phyloP scores from a whole-genome alignment of 2,888 invertebrate genomes.

The Lasioglossum marginatum region DNA sequence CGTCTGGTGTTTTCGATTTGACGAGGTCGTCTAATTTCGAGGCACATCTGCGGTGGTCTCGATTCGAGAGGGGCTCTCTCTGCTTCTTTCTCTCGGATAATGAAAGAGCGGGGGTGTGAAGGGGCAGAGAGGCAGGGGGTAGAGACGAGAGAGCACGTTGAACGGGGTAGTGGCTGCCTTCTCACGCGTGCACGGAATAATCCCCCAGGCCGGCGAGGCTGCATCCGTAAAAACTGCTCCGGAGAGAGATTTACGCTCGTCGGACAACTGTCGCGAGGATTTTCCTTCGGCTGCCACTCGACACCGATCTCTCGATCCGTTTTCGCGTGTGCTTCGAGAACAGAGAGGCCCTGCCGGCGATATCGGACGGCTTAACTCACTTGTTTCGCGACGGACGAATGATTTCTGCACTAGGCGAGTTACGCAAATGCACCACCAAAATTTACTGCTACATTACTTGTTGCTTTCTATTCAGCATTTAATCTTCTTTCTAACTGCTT shows the following conservation, averaged over 20 bases:
- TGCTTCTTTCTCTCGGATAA: constrained; percentile 65
- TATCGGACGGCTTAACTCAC: constrained; percentile 14
- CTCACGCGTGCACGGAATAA: constrained; percentile 73
- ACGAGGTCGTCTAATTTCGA: constrained; percentile 72
- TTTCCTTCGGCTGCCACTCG: constrained; percentile 46
- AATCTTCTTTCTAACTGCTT: not conserved
- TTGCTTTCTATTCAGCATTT: not conserved
- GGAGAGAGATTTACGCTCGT: constrained; percentile 65
- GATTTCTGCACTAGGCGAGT: constrained; percentile 33
- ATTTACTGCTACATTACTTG: not conserved
- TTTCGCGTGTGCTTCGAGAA: constrained; percentile 11
- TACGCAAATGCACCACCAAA: constrained; percentile 1
- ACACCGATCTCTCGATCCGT: constrained; percentile 40
- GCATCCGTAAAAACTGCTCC: constrained; percentile 61
- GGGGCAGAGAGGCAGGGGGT: constrained; percentile 18
- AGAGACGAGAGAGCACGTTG: constrained; percentile 3
- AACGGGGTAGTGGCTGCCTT: constrained; percentile 65
- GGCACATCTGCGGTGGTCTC: constrained; percentile 72
- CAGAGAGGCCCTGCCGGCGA: constrained; percentile 1
- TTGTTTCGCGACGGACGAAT: constrained; percentile 46
- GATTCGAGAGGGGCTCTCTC: constrained; percentile 48
- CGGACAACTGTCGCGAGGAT: constrained; percentile 30
- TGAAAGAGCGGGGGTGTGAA: constrained; percentile 64
- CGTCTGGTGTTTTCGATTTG: constrained; percentile 71
- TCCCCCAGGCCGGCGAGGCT: constrained; percentile 54